These are phyloP conservation scores for Sphyrna mokarran DNA, from an alignment of 2,113 vertebrate genomes.

Conservation along the genomic window DNA sequence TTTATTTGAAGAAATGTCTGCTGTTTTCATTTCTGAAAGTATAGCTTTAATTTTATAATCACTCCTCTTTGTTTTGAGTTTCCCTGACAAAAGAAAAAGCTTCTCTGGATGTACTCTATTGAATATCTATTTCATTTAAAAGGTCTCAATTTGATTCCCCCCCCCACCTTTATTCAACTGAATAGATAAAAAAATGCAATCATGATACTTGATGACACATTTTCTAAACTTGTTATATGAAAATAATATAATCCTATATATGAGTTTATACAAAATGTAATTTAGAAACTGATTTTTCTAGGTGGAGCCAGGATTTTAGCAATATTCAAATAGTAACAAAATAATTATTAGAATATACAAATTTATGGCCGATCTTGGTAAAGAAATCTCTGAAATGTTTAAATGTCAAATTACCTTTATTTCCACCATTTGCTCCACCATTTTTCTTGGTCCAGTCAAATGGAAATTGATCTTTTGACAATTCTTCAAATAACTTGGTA, in stretches of 20 bases:
- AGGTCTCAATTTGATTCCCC: no score
- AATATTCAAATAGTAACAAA: background rate
- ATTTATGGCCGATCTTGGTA: background rate
- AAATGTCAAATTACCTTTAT: conserved; percentile 22
- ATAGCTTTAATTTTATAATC: background rate
- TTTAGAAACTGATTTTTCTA: background rate
- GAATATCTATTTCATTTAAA: background rate
- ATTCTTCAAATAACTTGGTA: background rate
- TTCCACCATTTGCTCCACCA: conserved; percentile 15
- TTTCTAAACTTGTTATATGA: no score
- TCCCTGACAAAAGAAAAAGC: background rate
- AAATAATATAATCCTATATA: background rate
- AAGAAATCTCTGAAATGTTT: background rate
- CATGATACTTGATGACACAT: no score
- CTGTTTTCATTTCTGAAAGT: background rate
- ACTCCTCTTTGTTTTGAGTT: background rate
- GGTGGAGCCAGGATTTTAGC: background rate
- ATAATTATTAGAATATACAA: background rate
- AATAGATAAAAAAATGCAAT: no score
- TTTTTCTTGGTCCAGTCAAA: conserved; percentile 28
- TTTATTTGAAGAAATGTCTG: background rate
- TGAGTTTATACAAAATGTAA: background rate
- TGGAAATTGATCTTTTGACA: conserved; percentile 22
- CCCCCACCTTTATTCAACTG: no score
- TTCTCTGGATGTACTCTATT: background rate